Evolutionary conservation across 2,797 vertebrate genomes (phyloP).

Genomic region (Propithecus deckenii): DNA sequence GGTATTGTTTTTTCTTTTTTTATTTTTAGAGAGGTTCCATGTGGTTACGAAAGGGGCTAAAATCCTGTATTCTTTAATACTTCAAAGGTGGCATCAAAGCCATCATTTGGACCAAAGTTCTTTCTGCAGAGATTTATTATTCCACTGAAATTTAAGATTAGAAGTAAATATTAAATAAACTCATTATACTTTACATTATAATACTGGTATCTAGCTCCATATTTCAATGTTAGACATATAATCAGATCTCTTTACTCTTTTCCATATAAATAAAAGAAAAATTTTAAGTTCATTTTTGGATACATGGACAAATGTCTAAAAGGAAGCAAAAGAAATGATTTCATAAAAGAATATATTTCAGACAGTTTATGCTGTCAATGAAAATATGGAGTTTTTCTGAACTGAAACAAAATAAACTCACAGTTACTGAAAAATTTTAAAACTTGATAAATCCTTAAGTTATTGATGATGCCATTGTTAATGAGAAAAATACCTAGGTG

Average conservation of each 20-base stretch:
- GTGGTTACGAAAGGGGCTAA: background rate
- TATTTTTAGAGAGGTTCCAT: background rate
- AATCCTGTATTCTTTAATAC: background rate
- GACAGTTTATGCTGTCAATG: background rate
- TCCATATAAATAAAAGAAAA: background rate
- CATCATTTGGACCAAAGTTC: background rate
- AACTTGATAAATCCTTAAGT: background rate
- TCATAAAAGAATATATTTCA: slow-evolving; percentile 17
- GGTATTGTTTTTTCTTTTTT: background rate
- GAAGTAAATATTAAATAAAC: slow-evolving; percentile 27
- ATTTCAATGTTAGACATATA: slow-evolving; percentile 22
- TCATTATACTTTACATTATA: background rate
- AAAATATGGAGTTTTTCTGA: slow-evolving; percentile 43
- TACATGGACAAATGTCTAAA: background rate
- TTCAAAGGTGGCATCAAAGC: background rate
- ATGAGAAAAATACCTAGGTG: background rate
- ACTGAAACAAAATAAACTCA: slow-evolving; percentile 21
- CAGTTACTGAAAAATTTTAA: background rate
- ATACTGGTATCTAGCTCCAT: background rate
- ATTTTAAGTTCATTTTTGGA: background rate
- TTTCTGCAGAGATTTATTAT: background rate
- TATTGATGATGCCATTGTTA: background rate
- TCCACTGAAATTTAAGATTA: slow-evolving; percentile 32
- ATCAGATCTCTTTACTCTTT: background rate
- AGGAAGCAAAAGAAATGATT: background rate